These are phyloP conservation scores for Miniopterus natalensis DNA, from an alignment of 2,113 vertebrate species.

Conservation along the genomic window DNA sequence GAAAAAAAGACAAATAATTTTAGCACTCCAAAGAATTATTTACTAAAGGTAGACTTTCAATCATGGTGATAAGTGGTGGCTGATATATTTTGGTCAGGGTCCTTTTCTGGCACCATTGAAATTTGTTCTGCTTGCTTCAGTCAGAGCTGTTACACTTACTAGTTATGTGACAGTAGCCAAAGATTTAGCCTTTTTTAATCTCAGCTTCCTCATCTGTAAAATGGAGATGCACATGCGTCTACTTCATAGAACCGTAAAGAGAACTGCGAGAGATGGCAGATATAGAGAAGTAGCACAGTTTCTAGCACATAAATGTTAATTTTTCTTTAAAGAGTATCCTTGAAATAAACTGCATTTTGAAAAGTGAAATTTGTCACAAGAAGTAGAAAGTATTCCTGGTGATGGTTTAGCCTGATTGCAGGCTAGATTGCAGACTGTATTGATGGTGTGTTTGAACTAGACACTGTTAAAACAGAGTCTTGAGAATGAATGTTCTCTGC, in stretches of 20 bases:
- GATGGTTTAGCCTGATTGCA: background rate
- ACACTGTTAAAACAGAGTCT: background rate
- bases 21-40: background rate
- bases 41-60: background rate
- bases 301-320: background rate
- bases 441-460: background rate
- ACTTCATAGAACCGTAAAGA: background rate
- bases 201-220: background rate
- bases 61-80: background rate
- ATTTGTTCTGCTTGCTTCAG: background rate
- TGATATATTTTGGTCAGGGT: background rate
- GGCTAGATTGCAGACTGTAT: background rate
- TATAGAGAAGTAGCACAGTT: background rate
- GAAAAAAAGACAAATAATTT: background rate
- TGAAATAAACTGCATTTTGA: slow-evolving; percentile 10
- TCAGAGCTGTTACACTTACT: background rate
- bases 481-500: background rate
- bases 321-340: background rate
- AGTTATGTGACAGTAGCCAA: background rate
- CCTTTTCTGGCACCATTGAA: background rate
- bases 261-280: background rate
- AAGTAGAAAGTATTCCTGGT: background rate
- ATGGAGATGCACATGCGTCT: background rate
- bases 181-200: background rate
- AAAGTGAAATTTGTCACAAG: background rate